Conservation (phyloP, 53 echinoderm and acorn worm species). For the Holothuria scabra region DNA sequence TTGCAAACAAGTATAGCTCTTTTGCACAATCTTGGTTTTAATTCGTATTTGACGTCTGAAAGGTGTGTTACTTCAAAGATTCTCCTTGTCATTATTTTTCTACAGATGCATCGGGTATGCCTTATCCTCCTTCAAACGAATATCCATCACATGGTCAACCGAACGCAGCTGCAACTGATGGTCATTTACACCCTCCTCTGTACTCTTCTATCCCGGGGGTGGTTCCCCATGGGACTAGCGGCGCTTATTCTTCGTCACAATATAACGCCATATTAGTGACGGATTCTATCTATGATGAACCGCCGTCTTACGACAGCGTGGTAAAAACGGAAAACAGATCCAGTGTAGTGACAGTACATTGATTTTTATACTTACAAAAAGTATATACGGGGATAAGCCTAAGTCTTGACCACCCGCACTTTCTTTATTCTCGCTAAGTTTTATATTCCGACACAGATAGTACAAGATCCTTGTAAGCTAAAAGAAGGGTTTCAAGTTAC, state of each 20-base stretch:
- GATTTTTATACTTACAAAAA: neutral
- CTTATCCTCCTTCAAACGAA: neutral
- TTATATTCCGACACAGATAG: too few relatives aligned
- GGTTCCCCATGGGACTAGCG: too few relatives aligned
- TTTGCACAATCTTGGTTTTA: too few relatives aligned
- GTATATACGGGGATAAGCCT: too few relatives aligned
- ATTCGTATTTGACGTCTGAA: too few relatives aligned
- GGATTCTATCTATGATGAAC: neutral
- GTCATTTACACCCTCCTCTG: neutral
- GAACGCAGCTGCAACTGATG: neutral
- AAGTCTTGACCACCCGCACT: too few relatives aligned
- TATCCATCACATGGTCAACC: neutral
- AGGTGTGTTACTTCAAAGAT: too few relatives aligned
- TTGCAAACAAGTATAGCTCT: too few relatives aligned
- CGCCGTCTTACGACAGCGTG: constrained; percentile 19
- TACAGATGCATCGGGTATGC: constrained; percentile 21
- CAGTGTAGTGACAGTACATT: neutral
- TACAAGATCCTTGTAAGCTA: too few relatives aligned
- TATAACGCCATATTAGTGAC: neutral
- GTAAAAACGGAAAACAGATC: neutral
- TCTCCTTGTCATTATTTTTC: neutral
- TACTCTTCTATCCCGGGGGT: too few relatives aligned
- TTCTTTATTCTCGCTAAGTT: too few relatives aligned
- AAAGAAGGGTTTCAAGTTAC: too few relatives aligned
- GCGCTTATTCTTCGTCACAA: neutral